Evolutionary conservation across 1,140 invertebrate genomes (phyloP), one percentile per base, ranked within the genome.

Genomic region (Hylaeus volcanicus): DNA sequence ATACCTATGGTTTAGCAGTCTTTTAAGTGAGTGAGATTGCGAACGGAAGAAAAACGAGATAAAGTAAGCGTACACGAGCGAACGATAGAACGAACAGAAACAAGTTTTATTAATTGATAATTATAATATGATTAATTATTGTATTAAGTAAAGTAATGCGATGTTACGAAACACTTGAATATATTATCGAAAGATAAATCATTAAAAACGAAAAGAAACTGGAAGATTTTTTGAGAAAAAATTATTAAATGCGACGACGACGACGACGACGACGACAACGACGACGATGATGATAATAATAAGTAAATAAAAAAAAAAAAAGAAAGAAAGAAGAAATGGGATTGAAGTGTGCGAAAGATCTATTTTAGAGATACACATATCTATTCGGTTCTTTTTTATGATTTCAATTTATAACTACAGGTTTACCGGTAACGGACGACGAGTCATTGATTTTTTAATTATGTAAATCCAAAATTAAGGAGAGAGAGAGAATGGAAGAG

Each of bases 21-120:
- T 79, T 26, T 74, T 79, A 74, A 73, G 69, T 5, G 53, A 55
- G 80, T 12, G 80, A 71, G 61, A 66, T 74, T 65, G 70, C 66
- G 61, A 39, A 58, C 43, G 64, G 69, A 70, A 58, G 70, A 74
- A 60, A 43, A 65, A 79, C 26, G 55, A 73, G 68, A 77, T 65
- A 82, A 69, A 73, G 82, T 79, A 81, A 86, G 82, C 79, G 66
- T 87, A 72, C 82, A 87, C 64, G 76, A 68, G 77, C 60, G 84
- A 75, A 71, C 80, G 81, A 43, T 75, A 80, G 77, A 81, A 76
- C 64, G 81, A 88, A 81, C 77, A 89, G 79, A 89, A 85, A 88
- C 83, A 86, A 92, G 86, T 92, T 92, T 92, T 92, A 91, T 89
- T 90, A 89, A 90, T 89, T 90, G 82, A 87, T 88, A 88, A 90